Base-by-base conservation (phyloP, 1,140 invertebrate genomes). In the Plectrocnemia conspersa region DNA sequence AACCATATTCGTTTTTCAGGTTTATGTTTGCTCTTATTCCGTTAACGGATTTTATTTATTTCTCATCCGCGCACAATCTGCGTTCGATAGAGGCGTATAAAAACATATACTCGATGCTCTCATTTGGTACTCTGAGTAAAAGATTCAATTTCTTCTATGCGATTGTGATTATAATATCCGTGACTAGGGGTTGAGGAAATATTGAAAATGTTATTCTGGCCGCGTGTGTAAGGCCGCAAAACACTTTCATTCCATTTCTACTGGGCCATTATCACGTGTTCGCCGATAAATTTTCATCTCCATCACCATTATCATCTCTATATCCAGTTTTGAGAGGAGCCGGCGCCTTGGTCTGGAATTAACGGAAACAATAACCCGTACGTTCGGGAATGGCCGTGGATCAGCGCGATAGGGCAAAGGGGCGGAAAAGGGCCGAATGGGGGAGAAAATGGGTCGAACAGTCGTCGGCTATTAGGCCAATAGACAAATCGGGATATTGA, bases 301-400 rank as follows among this genome's bases (percentile, higher is more conserved):
- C 41, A 33, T 33, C 32, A 35, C 41, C 41, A 46, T 54, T 54
- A 54, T 33, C 40, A 27, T 22, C 25, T 15, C 24, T 16, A 24
- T n/a, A n/a, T 36, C 32, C 41, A n/a, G 33, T 35, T 44, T 45
- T 19, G 25, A 45, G 25, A 52, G 24, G 35, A 41, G 38, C 29
- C 33, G 21, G 32, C 29, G 48, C 15, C 48, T 35, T 23, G 6
- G 23, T 11, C 10, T 33, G 40, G 41, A 54, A 54, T 54, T 54
- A 54, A 46, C 52, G 22, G 42, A 54, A 54, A 44, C 52, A 54
- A 54, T 45, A 54, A 54, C 42, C 40, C 16, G n/a, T n/a, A n/a
- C n/a, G n/a, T n/a, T n/a, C n/a, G n/a, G 32, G 45, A 21, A 33
- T 35, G 4, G 13, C 13, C n/a, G 6, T n/a, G 27, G 27, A 29